Evolutionary conservation across 2,797 vertebrate genomes (phyloP).

Genomic region (Molossus alvarezi): DNA sequence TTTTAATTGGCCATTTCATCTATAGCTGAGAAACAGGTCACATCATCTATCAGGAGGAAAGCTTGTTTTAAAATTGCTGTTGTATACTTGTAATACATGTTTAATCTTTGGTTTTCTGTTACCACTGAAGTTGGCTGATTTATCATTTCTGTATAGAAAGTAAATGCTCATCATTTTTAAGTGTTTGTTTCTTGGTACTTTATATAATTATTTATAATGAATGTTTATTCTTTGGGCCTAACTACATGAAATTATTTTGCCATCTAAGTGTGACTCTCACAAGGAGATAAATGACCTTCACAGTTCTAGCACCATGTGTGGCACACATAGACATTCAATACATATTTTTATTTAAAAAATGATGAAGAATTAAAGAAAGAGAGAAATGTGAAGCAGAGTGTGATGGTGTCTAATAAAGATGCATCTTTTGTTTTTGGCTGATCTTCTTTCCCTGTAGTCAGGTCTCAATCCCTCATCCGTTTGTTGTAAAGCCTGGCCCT

Average conservation of each 20-base stretch:
- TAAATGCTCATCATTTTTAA: constrained; percentile 52
- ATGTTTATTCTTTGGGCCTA: constrained; percentile 46
- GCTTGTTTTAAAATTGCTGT: constrained; percentile 66
- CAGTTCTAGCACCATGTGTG: not conserved
- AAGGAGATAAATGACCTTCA: constrained; percentile 30
- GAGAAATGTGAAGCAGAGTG: not conserved
- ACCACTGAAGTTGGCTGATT: constrained; percentile 34
- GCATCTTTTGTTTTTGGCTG: not conserved
- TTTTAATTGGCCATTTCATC: constrained; percentile 70
- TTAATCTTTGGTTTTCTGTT: constrained; percentile 52
- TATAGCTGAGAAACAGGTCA: constrained; percentile 56
- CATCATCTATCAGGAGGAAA: constrained; percentile 20
- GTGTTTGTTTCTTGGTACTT: constrained; percentile 28
- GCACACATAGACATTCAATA: not conserved
- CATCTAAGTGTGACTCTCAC: constrained; percentile 51
- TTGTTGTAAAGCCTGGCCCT: not conserved
- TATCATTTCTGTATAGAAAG: constrained; percentile 11
- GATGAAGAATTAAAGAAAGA: constrained; percentile 49
- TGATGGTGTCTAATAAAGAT: constrained; percentile 34
- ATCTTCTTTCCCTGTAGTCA: not conserved
- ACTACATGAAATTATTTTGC: constrained; percentile 40
- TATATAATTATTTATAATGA: constrained; percentile 64
- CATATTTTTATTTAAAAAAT: constrained; percentile 41
- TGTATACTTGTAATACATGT: not conserved
- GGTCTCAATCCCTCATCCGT: not conserved